phyloP scores from a whole-genome alignment of 2,888 invertebrate species.

The Troglohyphantes excavatus region DNA sequence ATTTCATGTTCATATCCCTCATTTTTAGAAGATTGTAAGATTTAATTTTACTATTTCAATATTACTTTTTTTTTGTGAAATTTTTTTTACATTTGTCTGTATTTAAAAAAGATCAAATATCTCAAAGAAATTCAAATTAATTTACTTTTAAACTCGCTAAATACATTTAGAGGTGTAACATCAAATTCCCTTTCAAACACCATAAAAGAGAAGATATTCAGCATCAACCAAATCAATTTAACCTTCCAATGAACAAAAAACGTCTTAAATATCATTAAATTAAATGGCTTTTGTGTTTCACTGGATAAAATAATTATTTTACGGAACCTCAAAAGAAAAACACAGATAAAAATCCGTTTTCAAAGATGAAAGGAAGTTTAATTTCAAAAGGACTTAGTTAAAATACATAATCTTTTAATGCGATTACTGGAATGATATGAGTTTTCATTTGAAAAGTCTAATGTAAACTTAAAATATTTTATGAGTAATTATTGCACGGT shows the following conservation, averaged over 20 bases:
- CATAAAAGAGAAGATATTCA: neutral
- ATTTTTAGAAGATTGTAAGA: no score
- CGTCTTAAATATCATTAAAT: neutral
- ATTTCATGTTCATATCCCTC: no score
- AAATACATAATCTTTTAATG: slow-evolving; percentile 53
- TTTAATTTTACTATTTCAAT: no score
- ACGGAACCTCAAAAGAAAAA: slow-evolving; percentile 6
- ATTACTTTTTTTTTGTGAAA: no score
- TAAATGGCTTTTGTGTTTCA: neutral
- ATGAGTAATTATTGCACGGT: neutral
- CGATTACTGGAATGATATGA: slow-evolving; percentile 46
- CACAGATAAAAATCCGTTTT: slow-evolving; percentile 29
- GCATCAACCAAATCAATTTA: neutral
- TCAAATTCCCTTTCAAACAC: neutral
- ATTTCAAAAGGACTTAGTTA: slow-evolving; percentile 26
- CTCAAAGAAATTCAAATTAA: neutral
- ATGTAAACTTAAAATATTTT: slow-evolving; percentile 7
- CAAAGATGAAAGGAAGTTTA: slow-evolving; percentile 33
- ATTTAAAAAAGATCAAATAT: no score
- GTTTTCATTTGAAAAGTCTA: slow-evolving; percentile 32
- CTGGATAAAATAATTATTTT: slow-evolving; percentile 41
- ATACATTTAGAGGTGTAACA: no score
- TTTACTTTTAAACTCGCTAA: no score
- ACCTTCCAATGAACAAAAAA: neutral
- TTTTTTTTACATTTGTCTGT: no score